These are phyloP conservation scores for Drosophila colorata DNA, from an alignment of 2,888 invertebrate genomes.

Conservation along the genomic window DNA sequence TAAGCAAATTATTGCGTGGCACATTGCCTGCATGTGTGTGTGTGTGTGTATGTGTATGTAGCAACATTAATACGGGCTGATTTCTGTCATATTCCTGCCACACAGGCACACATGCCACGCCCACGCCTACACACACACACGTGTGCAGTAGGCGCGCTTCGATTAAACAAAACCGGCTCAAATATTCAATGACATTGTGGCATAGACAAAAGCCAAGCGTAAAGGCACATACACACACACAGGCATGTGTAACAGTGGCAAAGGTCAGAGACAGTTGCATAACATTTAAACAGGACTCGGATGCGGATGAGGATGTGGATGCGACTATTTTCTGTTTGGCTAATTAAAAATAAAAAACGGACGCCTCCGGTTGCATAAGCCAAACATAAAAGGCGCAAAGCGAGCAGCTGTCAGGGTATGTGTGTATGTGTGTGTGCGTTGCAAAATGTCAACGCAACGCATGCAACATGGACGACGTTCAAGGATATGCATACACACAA, in stretches of 20 bases:
- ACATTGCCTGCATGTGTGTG: not conserved
- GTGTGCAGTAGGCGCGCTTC: constrained; percentile 54
- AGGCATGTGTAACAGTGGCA: constrained; percentile 10
- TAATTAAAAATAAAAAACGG: constrained; percentile 41
- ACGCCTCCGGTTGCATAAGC: constrained; percentile 41
- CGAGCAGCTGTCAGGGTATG: constrained; percentile 29
- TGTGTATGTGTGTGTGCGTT: constrained; percentile 10
- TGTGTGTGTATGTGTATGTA: constrained; percentile 11
- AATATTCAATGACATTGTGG: constrained; percentile 78
- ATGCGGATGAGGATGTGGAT: constrained; percentile 8
- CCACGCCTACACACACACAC: constrained; percentile 12
- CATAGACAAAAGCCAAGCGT: constrained; percentile 62
- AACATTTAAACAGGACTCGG: constrained; percentile 19
- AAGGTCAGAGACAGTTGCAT: constrained; percentile 53
- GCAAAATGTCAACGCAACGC: constrained; percentile 69
- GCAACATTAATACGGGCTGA: constrained; percentile 34
- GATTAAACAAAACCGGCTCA: constrained; percentile 76
- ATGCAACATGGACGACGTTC: constrained; percentile 63
- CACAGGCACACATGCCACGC: constrained; percentile 44
- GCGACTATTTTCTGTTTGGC: constrained; percentile 21
- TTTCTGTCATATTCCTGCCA: constrained; percentile 70
- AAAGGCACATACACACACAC: constrained; percentile 22
- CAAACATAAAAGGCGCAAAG: constrained; percentile 5
- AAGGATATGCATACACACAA: constrained; percentile 61
- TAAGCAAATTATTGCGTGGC: constrained; percentile 48